Conservation (phyloP, 2,113 vertebrate species). For the Hippocampus abdominalis region DNA sequence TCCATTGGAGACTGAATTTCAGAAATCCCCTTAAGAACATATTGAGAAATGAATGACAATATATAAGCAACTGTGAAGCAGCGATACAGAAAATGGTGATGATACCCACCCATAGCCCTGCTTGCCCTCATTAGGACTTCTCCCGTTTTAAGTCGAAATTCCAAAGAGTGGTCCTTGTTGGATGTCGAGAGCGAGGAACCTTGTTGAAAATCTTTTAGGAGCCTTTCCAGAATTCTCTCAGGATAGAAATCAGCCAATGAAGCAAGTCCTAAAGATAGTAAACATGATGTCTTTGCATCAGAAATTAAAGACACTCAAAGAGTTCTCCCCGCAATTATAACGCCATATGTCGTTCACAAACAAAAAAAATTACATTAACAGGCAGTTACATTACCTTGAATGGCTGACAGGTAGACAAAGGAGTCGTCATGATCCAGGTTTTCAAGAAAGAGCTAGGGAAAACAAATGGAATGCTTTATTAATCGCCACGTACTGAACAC, state of each 20-base stretch:
- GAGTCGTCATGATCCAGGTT: constrained; percentile 88
- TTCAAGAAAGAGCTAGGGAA: constrained; percentile 85
- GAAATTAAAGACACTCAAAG: neutral
- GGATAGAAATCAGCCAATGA: constrained; percentile 81
- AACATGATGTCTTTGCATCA: neutral
- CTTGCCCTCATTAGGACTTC: constrained; percentile 90
- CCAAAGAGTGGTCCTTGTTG: constrained; percentile 34
- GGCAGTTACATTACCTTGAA: constrained; percentile 80
- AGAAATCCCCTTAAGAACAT: neutral
- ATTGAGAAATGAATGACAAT: neutral
- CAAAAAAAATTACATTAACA: neutral
- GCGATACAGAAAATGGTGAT: neutral
- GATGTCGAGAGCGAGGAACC: constrained; percentile 25
- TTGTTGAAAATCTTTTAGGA: constrained; percentile 76
- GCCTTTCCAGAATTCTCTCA: constrained; percentile 75
- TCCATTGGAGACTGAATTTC: no score
- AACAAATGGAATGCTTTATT: constrained; percentile 8
- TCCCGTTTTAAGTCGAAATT: constrained; percentile 88
- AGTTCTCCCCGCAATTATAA: neutral
- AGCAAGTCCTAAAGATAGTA: constrained; percentile 73
- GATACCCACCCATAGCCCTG: constrained; percentile 81
- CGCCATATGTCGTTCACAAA: neutral
- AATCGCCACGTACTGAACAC: constrained; percentile 6
- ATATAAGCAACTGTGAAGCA: neutral
- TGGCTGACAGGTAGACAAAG: constrained; percentile 95